Conservation (phyloP, 2,888 invertebrate species). For the Trilocha varians region DNA sequence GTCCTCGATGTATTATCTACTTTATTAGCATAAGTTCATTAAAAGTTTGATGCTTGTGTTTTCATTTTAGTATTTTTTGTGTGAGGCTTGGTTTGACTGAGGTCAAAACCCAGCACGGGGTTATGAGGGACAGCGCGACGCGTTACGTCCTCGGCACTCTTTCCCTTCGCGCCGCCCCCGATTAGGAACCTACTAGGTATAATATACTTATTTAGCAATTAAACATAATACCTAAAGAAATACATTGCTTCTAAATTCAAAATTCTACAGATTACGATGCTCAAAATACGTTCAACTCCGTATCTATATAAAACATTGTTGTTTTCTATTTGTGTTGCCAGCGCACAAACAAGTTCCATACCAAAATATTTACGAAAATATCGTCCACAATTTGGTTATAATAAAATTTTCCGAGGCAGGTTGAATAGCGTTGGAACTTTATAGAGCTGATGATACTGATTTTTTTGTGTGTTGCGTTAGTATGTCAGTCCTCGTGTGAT, state of each 20-base stretch:
- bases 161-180: too few relatives aligned
- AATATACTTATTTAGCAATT: too few relatives aligned
- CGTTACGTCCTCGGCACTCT: too few relatives aligned
- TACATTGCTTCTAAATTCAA: too few relatives aligned
- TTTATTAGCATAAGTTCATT: slow-evolving; percentile 64
- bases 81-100: too few relatives aligned
- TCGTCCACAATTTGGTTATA: slow-evolving; percentile 65
- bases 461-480: too few relatives aligned
- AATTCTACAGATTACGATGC: not conserved
- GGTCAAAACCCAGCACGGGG: too few relatives aligned
- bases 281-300: slow-evolving; percentile 7
- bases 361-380: slow-evolving; percentile 70
- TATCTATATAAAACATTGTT: slow-evolving; percentile 20
- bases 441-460: slow-evolving; percentile 43
- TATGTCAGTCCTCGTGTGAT: too few relatives aligned
- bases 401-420: slow-evolving; percentile 57
- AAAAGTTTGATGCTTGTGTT: slow-evolving; percentile 15
- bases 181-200: too few relatives aligned
- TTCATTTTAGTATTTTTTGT: too few relatives aligned
- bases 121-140: too few relatives aligned
- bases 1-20: slow-evolving; percentile 35
- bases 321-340: slow-evolving; percentile 38
- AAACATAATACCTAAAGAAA: too few relatives aligned
- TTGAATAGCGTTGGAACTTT: slow-evolving; percentile 25
- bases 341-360: slow-evolving; percentile 52